A percentile compares a stretch with the other conserved stretches of the same genome.
Conservation (phyloP, 1,140 invertebrate genomes). For the Meloidogyne chitwoodi region DNA sequence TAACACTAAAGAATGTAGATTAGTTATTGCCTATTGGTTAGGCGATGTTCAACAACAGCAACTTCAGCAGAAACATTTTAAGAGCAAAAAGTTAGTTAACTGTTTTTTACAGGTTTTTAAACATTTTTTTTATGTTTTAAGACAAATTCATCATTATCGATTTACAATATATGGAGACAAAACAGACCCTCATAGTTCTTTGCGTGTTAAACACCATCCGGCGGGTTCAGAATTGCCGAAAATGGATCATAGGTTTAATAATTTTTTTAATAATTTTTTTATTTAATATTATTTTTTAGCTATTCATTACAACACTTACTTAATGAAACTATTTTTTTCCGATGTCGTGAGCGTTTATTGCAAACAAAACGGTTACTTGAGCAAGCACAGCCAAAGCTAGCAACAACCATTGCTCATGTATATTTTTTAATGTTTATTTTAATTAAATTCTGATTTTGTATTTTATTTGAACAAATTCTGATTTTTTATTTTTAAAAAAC, state of each 20-base stretch:
- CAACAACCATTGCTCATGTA: background rate
- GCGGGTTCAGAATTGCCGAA: constrained; percentile 68
- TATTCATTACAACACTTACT: constrained; percentile 87
- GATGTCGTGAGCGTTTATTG: constrained; percentile 75
- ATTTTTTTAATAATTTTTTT: background rate
- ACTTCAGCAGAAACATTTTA: background rate
- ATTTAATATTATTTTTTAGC: constrained; percentile 60
- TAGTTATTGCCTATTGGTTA: constrained; percentile 34
- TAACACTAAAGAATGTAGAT: constrained; percentile 9
- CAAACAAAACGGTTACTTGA: constrained; percentile 74
- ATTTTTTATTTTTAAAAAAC: constrained; percentile 57
- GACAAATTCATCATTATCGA: constrained; percentile 72
- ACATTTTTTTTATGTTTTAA: constrained; percentile 62
- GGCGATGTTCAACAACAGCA: background rate
- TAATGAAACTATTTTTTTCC: constrained; percentile 88
- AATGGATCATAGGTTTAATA: constrained; percentile 66
- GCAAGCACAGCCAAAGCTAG: constrained; percentile 66
- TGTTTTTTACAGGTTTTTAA: too few relatives aligned
- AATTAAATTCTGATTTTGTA: background rate
- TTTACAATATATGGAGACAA: constrained; percentile 66
- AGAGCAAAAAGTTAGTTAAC: too few relatives aligned
- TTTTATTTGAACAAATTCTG: constrained; percentile 52
- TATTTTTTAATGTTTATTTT: background rate
- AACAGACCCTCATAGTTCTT: constrained; percentile 12
- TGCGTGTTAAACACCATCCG: constrained; percentile 29